phyloP scores from a whole-genome alignment of 2,888 invertebrate species.

The Cataglyphis livida region DNA sequence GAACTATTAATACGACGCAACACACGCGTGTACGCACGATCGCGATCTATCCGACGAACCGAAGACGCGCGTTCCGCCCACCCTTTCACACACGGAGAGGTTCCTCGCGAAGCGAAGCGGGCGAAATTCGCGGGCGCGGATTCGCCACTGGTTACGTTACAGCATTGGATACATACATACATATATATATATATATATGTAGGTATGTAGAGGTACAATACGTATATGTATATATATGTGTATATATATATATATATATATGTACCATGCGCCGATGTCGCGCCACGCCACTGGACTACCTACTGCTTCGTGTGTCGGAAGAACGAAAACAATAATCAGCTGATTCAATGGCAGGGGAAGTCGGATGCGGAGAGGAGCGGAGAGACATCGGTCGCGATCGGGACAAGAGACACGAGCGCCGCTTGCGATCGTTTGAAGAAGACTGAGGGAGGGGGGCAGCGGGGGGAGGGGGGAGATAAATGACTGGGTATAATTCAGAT shows the following conservation, averaged over 20 bases:
- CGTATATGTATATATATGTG: too few relatives aligned
- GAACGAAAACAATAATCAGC: slow-evolving; percentile 84
- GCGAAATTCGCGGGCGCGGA: slow-evolving; percentile 1
- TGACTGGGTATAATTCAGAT: background rate
- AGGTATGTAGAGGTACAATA: too few relatives aligned
- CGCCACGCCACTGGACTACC: slow-evolving; percentile 36
- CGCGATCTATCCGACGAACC: background rate
- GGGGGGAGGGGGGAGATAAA: background rate
- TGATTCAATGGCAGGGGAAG: slow-evolving; percentile 71
- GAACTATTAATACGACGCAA: background rate
- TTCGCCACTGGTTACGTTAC: background rate
- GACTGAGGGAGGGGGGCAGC: background rate
- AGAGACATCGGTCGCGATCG: slow-evolving; percentile 2
- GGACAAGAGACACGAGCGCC: background rate
- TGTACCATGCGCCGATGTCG: slow-evolving; percentile 13
- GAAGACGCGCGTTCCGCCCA: slow-evolving; percentile 1
- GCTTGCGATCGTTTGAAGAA: background rate
- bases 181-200: too few relatives aligned
- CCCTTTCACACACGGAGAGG: background rate
- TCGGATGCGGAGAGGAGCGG: background rate
- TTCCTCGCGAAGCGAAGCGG: background rate
- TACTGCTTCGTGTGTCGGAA: slow-evolving; percentile 55
- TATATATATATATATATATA: slow-evolving; percentile 1
- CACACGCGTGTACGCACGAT: background rate
- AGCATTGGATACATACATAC: background rate